Evolutionary conservation across 2,888 invertebrate species (phyloP), one percentile per base, ranked within the genome.

Genomic region (Dione vanillae): DNA sequence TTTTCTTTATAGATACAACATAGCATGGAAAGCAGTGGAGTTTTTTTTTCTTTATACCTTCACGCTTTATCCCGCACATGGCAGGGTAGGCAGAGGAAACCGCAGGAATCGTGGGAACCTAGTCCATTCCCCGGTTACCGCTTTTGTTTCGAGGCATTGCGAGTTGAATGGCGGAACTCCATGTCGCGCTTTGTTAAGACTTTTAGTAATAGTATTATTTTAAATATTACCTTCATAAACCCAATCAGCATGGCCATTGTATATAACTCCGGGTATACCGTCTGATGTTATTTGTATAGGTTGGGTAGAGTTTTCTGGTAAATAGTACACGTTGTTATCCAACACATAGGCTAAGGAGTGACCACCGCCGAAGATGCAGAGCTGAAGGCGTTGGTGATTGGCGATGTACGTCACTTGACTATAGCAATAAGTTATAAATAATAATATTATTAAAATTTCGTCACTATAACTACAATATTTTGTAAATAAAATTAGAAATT

Each of bases 191-290:
- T n/a, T n/a, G n/a, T n/a, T n/a, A n/a, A n/a, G n/a, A n/a, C n/a
- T n/a, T n/a, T n/a, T 1, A 47, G 9, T 10, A 1, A 45, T n/a
- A 6, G 8, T 37, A 47, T 19, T 19, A 16, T 35, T 8, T 20
- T n/a, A 27, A 51, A 7, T 2, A 14, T 64, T 85, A 97, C 97
- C 97, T 95, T 98, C 98, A 83, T 98, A 98, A 0, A 98, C 96
- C 98, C 98, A 98, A 87, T 98, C 98, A 11, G 98, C 95, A 65
- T 98, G 94, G 16, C 98, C 98, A 85, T 98, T 97, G 85, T 96
- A 98, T 58, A 97, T 87, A 14, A 95, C 90, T 0, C 95, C 95
- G 0, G 92, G 92, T 0, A 94, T 82, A 0, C 96, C 96, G 69
- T 95, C 94, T n/a, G 75, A 78, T 0, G 96, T 96, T 61, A 96